Conservation (phyloP, 2,888 invertebrate species). For the Apocheima hispidaria region DNA sequence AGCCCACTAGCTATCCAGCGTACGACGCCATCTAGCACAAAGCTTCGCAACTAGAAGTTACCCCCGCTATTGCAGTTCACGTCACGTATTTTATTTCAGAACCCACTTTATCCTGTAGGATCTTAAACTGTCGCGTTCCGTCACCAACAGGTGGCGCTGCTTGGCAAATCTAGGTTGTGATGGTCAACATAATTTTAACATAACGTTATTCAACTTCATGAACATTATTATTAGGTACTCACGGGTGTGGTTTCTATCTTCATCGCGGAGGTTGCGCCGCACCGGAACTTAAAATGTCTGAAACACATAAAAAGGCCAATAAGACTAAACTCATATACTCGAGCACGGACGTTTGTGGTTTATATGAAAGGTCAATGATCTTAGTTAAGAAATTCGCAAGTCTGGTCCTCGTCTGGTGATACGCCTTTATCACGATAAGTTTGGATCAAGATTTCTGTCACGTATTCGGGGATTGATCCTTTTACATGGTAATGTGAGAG, state of each 20-base stretch:
- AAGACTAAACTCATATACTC: constrained; percentile 12
- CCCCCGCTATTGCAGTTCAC: background rate
- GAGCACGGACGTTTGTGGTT: constrained; percentile 45
- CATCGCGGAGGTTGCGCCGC: constrained; percentile 61
- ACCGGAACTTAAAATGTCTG: constrained; percentile 71
- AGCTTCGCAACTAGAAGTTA: constrained; percentile 15
- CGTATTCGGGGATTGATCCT: constrained; percentile 33
- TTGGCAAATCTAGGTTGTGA: constrained; percentile 60
- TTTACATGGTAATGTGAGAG: constrained; percentile 19
- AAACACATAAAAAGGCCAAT: constrained; percentile 52
- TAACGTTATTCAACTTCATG: constrained; percentile 16
- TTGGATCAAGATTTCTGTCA: constrained; percentile 32
- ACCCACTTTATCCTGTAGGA: constrained; percentile 46
- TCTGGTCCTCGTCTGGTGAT: constrained; percentile 45
- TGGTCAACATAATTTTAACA: constrained; percentile 43
- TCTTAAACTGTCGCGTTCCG: constrained; percentile 39
- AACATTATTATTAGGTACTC: constrained; percentile 60
- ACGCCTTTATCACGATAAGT: constrained; percentile 39
- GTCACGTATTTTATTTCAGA: background rate
- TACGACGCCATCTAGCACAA: constrained; percentile 39
- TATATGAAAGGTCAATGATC: constrained; percentile 54
- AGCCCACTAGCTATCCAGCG: background rate
- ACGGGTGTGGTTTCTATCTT: constrained; percentile 76
- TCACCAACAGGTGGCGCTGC: constrained; percentile 68
- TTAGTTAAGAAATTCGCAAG: constrained; percentile 51